Base-by-base conservation (phyloP, 2,888 invertebrate genomes). In the Amorpha juglandis region DNA sequence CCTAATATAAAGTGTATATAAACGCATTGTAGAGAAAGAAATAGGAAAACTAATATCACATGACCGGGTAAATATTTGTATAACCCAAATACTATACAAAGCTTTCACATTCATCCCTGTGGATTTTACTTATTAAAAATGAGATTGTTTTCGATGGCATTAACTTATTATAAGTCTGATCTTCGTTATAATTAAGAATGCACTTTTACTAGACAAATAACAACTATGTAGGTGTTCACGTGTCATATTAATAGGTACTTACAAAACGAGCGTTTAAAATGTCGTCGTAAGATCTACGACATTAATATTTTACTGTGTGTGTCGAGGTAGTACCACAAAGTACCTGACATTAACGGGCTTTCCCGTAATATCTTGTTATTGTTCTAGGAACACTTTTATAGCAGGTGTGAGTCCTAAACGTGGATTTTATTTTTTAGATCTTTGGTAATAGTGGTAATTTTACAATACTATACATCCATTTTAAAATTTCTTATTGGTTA, bases 261-360 rank as follows among this genome's bases (percentile, higher is more conserved):
- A 9, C 50, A 50, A 50, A 19, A 58, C 42, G 19, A 42, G 58
- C 58, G 58, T 58, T 58, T 58, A 58, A 58, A 58, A 58, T 6
- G 42, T 58, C 19, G 58, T 35, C 38, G 6, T 38, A 42, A 58
- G 42, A 58, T 42, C 42, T 58, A 42, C 58, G 58, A 42, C 58
- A 58, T 58, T 58, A 58, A 58, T 58, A 58, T 58, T 58, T 58
- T 42, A 58, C 38, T 58, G 58, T 42, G 38, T 42, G 12, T 58
- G 38, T n/a, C n/a, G 58, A 42, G 58, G 42, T 11, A 38, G 42
- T 11, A 38, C 42, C 58, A 38, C 58, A 19, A 38, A 58, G 58
- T 58, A 58, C 38, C 55, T 55, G 55, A 55, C 58, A 58, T 58
- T 58, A 58, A 58, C 12, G 16, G 38, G 42, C 58, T 38, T 12